Conservation (phyloP, 2,113 vertebrate genomes). For the Takifugu bimaculatus region DNA sequence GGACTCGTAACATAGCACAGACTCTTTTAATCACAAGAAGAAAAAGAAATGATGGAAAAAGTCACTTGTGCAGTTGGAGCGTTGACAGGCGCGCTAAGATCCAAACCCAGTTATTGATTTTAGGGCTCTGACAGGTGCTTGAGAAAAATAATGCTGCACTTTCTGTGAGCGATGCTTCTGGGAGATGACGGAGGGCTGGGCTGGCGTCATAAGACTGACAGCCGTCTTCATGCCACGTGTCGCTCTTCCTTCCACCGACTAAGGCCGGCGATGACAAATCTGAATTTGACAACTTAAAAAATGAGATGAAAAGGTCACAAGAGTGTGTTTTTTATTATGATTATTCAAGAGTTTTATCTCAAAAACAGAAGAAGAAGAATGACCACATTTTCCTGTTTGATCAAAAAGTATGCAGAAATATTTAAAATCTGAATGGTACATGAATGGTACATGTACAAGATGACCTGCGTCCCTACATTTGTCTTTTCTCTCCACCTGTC, state of each 20-base stretch:
- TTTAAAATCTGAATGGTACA: no score
- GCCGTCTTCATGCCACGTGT: neutral
- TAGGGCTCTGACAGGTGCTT: constrained; percentile 24
- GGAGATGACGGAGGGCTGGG: neutral
- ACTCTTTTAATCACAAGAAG: constrained; percentile 5
- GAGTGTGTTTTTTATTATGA: neutral
- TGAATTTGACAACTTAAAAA: no score
- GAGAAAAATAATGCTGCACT: constrained; percentile 5
- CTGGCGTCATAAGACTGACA: neutral
- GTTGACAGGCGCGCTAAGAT: constrained; percentile 35
- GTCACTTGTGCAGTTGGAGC: constrained; percentile 30
- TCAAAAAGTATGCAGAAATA: no score
- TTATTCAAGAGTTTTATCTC: no score
- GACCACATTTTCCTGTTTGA: no score
- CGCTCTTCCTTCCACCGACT: neutral
- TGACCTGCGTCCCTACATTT: no score
- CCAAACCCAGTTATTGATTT: constrained; percentile 20
- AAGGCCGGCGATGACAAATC: neutral
- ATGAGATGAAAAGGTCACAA: neutral
- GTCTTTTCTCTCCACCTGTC: no score
- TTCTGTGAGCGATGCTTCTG: constrained; percentile 10
- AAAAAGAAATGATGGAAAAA: neutral
- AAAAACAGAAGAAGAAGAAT: neutral
- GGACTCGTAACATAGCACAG: no score
- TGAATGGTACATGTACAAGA: no score